Evolutionary conservation across 2,888 invertebrate genomes (phyloP).

Genomic region (Pantelozetes paolii): DNA sequence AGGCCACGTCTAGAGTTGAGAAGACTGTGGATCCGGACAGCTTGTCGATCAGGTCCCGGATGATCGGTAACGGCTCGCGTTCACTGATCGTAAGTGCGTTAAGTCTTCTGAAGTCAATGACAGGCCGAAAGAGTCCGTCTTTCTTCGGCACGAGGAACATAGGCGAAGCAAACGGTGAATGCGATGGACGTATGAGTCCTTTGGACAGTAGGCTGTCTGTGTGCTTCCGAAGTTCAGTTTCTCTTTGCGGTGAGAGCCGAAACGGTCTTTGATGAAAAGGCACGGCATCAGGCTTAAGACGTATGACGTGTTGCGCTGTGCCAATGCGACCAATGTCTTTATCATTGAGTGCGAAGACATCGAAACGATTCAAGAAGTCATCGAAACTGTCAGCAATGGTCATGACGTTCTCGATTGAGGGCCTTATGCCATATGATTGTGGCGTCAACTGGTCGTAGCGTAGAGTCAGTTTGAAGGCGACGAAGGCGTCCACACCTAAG

Average conservation of each 20-base stretch:
- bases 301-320: neutral
- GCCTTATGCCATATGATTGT: too few relatives aligned
- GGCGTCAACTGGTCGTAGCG: too few relatives aligned
- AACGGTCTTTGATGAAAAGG: neutral
- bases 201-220: neutral
- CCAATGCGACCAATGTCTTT: neutral
- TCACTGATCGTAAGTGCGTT: constrained; percentile 48
- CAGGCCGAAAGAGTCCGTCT: neutral
- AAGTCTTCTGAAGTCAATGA: constrained; percentile 20
- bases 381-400: neutral
- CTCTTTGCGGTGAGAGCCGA: neutral
- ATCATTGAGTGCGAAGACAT: neutral
- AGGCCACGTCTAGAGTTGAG: constrained; percentile 44
- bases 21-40: constrained; percentile 44
- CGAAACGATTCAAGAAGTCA: neutral
- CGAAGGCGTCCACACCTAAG: too few relatives aligned
- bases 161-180: constrained; percentile 11
- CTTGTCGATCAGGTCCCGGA: constrained; percentile 46
- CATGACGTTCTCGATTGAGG: too few relatives aligned
- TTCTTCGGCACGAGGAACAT: constrained; percentile 16
- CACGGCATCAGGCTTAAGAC: neutral
- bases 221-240: neutral
- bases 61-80: constrained; percentile 46
- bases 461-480: too few relatives aligned
- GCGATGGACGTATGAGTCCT: neutral